These are phyloP conservation scores for Sarcophilus harrisii DNA, from an alignment of 2,797 vertebrate species.

Conservation along the genomic window DNA sequence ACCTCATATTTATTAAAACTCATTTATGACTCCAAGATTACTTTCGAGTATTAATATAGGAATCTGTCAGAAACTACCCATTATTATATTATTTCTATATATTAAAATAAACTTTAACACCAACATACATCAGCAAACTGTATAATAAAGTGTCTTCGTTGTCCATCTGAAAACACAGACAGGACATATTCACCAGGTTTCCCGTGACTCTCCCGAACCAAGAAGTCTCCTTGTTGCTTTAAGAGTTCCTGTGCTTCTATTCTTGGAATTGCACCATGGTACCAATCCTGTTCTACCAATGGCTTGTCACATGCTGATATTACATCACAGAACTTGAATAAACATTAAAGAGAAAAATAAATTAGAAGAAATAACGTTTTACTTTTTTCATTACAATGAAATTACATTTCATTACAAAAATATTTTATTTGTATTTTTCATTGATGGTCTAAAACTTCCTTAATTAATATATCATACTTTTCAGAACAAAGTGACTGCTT, in stretches of 20 bases:
- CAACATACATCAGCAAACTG: conserved; percentile 96
- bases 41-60: not conserved
- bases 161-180: conserved; percentile 96
- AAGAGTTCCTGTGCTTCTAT: conserved; percentile 96
- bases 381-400: conserved; percentile 57
- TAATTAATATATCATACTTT: conserved; percentile 23
- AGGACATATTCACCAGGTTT: conserved; percentile 99
- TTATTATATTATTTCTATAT: conserved; percentile 46
- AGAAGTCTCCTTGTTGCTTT: conserved; percentile 96
- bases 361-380: conserved; percentile 61
- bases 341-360: conserved; percentile 66
- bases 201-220: conserved; percentile 97
- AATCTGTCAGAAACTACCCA: conserved; percentile 56
- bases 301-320: conserved; percentile 93
- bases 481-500: not conserved
- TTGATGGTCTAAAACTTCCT: conserved; percentile 27
- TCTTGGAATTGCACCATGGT: conserved; percentile 96
- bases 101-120: conserved; percentile 74
- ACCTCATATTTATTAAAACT: not conserved
- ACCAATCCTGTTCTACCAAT: conserved; percentile 96
- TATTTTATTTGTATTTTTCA: conserved; percentile 20
- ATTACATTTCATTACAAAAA: conserved; percentile 25
- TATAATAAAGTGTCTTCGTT: conserved; percentile 98
- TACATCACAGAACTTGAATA: conserved; percentile 92
- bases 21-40: not conserved